Conservation (phyloP, 2,888 invertebrate species). For the Orthonychiurus folsomi region DNA sequence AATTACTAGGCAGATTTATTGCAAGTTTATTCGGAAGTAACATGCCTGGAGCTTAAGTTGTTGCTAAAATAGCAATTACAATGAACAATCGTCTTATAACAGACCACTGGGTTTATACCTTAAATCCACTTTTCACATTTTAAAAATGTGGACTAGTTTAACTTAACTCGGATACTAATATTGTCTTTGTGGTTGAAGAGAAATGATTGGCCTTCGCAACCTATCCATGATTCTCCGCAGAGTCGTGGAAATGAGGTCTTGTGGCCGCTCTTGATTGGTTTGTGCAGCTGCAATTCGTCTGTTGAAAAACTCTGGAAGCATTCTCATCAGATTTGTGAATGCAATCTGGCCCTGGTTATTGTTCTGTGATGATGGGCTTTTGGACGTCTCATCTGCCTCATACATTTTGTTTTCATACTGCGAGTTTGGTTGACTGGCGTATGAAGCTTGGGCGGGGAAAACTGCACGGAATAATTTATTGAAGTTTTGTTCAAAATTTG, state of each 20-base stretch:
- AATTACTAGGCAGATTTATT: no score
- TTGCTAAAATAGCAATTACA: background rate
- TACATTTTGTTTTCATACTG: slow-evolving; percentile 1
- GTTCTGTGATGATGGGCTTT: background rate
- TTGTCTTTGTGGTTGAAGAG: background rate
- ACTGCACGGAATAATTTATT: background rate
- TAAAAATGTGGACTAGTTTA: no score
- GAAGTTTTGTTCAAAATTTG: slow-evolving; percentile 12
- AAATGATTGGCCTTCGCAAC: background rate
- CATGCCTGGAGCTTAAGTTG: no score
- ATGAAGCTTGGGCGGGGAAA: background rate
- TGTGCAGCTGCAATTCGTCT: background rate
- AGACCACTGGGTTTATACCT: background rate
- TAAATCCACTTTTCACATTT: no score
- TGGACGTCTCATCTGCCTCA: background rate
- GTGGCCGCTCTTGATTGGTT: background rate
- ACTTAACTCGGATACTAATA: no score
- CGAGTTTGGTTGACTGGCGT: background rate
- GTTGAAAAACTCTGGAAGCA: slow-evolving; percentile 8
- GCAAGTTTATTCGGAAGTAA: no score
- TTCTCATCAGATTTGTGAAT: slow-evolving; percentile 8
- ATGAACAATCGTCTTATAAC: background rate
- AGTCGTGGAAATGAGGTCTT: background rate
- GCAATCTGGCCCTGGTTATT: background rate
- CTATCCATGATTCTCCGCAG: background rate